A percentile compares a stretch with the other conserved stretches of the same genome.
phyloP scores from a whole-genome alignment of 2,888 invertebrate species.

The Cephus pulcher region DNA sequence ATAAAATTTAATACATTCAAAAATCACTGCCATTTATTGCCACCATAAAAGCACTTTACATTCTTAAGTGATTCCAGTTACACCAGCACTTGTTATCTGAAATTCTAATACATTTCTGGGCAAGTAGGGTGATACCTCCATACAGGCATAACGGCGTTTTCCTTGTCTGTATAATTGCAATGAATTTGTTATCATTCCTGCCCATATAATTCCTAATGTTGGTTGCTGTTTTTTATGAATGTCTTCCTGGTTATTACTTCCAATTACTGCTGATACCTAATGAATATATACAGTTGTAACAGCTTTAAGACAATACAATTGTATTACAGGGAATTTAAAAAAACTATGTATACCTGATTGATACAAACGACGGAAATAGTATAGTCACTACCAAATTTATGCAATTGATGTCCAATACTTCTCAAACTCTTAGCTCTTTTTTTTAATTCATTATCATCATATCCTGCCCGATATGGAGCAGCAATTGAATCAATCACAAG shows the following conservation, averaged over 20 bases:
- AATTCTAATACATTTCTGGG: slow-evolving; percentile 46
- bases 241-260: slow-evolving; percentile 22
- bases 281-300: not conserved
- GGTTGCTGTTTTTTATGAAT: slow-evolving; percentile 44
- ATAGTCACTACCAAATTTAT: slow-evolving; percentile 69
- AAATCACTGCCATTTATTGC: not conserved
- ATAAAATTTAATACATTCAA: slow-evolving; percentile 9
- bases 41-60: not conserved
- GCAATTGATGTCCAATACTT: slow-evolving; percentile 70
- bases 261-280: slow-evolving; percentile 50
- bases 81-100: slow-evolving; percentile 46
- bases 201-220: slow-evolving; percentile 57
- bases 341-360: slow-evolving; percentile 73
- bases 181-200: slow-evolving; percentile 55
- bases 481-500: slow-evolving; percentile 82
- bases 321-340: not conserved
- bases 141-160: slow-evolving; percentile 41
- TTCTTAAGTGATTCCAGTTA: slow-evolving; percentile 35
- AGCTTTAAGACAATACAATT: not conserved
- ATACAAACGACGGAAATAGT: slow-evolving; percentile 75
- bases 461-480: slow-evolving; percentile 74
- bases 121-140: slow-evolving; percentile 51
- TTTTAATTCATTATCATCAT: slow-evolving; percentile 67
- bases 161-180: slow-evolving; percentile 48
- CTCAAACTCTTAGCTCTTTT: slow-evolving; percentile 72